phyloP scores from a whole-genome alignment of 2,113 vertebrate species.

The Sinocyclocheilus grahami region DNA sequence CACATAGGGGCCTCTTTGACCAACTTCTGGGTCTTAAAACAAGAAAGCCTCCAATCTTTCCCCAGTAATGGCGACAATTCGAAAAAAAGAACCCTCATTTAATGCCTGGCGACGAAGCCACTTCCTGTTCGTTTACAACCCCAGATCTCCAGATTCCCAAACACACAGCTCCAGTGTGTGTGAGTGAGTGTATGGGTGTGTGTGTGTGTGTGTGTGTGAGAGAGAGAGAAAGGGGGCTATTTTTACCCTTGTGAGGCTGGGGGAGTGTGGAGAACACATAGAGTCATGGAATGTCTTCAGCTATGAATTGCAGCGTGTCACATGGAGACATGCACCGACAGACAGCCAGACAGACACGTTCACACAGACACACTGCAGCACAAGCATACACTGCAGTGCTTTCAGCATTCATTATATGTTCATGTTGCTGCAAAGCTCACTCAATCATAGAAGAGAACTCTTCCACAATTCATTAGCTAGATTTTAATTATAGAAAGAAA shows the following conservation, averaged over 20 bases:
- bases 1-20: conserved; percentile 27
- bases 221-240: conserved; percentile 25
- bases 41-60: neutral
- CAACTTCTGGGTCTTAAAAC: neutral
- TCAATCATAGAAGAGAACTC: neutral
- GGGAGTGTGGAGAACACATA: conserved; percentile 15
- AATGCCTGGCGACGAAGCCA: conserved; percentile 25
- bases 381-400: conserved; percentile 6
- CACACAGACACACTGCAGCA: neutral
- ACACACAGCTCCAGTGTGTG: conserved; percentile 31
- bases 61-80: conserved; percentile 51
- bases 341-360: neutral
- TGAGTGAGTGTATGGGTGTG: conserved; percentile 27
- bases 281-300: conserved; percentile 47
- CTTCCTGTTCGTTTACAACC: conserved; percentile 51
- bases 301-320: conserved; percentile 42
- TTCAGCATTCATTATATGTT: conserved; percentile 45
- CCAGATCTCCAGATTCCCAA: conserved; percentile 49
- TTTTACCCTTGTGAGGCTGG: conserved; percentile 47
- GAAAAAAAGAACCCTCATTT: conserved; percentile 49
- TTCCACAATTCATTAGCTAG: neutral
- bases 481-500: neutral
- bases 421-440: neutral
- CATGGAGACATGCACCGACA: conserved; percentile 4
- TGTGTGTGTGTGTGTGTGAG: conserved; percentile 17